Evolutionary conservation across 1,140 invertebrate species (phyloP).

Genomic region (Aphelenchoides avenae): DNA sequence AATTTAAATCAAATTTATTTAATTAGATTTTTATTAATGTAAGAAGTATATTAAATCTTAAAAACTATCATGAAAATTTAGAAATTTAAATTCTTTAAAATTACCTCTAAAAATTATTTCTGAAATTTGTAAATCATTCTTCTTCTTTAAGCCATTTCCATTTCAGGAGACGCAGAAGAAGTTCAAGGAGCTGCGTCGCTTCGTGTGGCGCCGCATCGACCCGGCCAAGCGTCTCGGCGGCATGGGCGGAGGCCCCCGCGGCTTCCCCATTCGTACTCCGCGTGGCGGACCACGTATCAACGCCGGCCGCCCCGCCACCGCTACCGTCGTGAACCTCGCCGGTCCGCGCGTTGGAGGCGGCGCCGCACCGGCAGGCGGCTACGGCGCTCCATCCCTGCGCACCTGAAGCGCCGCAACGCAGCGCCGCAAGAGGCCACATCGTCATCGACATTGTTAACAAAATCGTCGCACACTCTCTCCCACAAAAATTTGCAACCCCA

Average conservation of each 20-base stretch:
- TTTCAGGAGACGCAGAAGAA: conserved; percentile 32
- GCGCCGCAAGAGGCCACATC: too few species aligned
- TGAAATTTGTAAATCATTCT: conserved; percentile 7
- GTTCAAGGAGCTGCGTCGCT: conserved; percentile 35
- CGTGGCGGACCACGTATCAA: neutral
- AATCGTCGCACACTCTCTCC: too few species aligned
- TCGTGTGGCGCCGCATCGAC: conserved; percentile 50
- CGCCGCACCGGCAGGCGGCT: too few species aligned
- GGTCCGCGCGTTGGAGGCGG: neutral
- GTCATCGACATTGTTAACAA: too few species aligned
- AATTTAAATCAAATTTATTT: neutral
- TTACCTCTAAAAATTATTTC: conserved; percentile 6
- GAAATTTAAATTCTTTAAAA: neutral
- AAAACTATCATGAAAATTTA: neutral
- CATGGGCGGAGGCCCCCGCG: conserved; percentile 2
- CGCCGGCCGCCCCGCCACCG: neutral
- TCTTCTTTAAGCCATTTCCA: neutral
- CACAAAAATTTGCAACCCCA: too few species aligned
- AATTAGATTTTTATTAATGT: neutral
- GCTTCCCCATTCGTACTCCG: neutral
- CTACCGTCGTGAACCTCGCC: neutral
- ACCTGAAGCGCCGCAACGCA: too few species aligned
- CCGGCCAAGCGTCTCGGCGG: conserved; percentile 16
- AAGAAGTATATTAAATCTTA: too few species aligned
- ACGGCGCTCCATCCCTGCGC: too few species aligned